A percentile compares a stretch with the other conserved stretches of the same genome.
These are phyloP conservation scores for Pristionchus maxplancki DNA, from an alignment of 2,888 invertebrate genomes.

Conservation along the genomic window DNA sequence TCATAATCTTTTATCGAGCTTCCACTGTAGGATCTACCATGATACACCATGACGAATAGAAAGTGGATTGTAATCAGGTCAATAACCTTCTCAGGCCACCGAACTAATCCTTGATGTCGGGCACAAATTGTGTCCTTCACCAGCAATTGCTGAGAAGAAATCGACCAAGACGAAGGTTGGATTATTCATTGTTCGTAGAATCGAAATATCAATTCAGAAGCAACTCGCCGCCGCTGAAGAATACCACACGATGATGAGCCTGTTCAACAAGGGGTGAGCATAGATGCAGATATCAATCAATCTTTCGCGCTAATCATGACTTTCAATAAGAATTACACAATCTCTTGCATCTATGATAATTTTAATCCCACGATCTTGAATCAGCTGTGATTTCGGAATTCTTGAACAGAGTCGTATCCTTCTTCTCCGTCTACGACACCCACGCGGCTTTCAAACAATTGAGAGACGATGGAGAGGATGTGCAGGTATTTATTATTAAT, in stretches of 20 bases:
- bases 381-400: too few relatives aligned
- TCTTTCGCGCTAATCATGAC: not conserved
- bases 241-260: slow-evolving; percentile 67
- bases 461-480: slow-evolving; percentile 28
- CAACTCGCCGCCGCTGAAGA: slow-evolving; percentile 70
- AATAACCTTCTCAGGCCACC: slow-evolving; percentile 46
- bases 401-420: slow-evolving; percentile 58
- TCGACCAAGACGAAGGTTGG: slow-evolving; percentile 64
- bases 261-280: slow-evolving; percentile 67
- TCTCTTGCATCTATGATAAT: too few relatives aligned
- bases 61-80: too few relatives aligned
- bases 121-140: slow-evolving; percentile 67
- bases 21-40: too few relatives aligned
- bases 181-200: not conserved
- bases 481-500: not conserved
- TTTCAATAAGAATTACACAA: too few relatives aligned
- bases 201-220: slow-evolving; percentile 50
- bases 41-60: too few relatives aligned
- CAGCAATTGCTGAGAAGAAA: slow-evolving; percentile 63
- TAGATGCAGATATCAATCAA: not conserved
- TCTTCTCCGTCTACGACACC: slow-evolving; percentile 56
- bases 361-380: too few relatives aligned
- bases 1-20: too few relatives aligned
- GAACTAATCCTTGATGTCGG: slow-evolving; percentile 63
- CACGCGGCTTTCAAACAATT: slow-evolving; percentile 33